Conservation (phyloP, 1,140 invertebrate species). For the Stratiolaelaps scimitus region DNA sequence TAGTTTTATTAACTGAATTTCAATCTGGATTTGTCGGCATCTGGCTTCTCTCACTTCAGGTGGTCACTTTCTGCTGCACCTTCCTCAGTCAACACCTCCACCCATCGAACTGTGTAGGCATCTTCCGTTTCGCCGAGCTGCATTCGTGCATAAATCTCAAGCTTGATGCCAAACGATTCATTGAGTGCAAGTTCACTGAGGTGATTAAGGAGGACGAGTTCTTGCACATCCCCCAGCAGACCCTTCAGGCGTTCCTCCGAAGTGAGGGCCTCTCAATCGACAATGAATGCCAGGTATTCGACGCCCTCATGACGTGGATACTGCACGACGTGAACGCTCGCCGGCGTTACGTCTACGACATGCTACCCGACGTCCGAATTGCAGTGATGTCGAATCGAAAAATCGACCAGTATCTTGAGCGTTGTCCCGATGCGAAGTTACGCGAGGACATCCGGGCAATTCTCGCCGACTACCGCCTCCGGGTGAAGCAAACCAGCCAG, state of each 20-base stretch:
- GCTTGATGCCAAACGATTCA: conserved; percentile 64
- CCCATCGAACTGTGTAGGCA: conserved; percentile 58
- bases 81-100: conserved; percentile 77
- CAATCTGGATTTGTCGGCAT: not conserved
- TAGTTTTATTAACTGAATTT: not conserved
- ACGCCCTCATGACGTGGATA: conserved; percentile 79
- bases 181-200: conserved; percentile 73
- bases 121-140: conserved; percentile 64
- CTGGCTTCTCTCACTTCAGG: not conserved
- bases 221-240: conserved; percentile 64
- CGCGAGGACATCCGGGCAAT: conserved; percentile 23
- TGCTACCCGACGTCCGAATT: conserved; percentile 67
- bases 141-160: conserved; percentile 71
- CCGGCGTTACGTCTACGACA: conserved; percentile 69
- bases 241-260: conserved; percentile 62
- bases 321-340: conserved; percentile 64
- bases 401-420: conserved; percentile 62
- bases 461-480: conserved; percentile 15
- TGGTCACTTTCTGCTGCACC: conserved; percentile 70
- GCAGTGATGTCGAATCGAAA: conserved; percentile 67
- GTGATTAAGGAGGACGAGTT: conserved; percentile 68
- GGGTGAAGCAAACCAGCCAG: not conserved
- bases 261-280: conserved; percentile 80
- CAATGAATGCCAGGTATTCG: conserved; percentile 80
- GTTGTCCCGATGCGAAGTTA: conserved; percentile 61